These are phyloP conservation scores for Azorinus chamasolen DNA, from an alignment of 2,888 invertebrate genomes.

Conservation along the genomic window DNA sequence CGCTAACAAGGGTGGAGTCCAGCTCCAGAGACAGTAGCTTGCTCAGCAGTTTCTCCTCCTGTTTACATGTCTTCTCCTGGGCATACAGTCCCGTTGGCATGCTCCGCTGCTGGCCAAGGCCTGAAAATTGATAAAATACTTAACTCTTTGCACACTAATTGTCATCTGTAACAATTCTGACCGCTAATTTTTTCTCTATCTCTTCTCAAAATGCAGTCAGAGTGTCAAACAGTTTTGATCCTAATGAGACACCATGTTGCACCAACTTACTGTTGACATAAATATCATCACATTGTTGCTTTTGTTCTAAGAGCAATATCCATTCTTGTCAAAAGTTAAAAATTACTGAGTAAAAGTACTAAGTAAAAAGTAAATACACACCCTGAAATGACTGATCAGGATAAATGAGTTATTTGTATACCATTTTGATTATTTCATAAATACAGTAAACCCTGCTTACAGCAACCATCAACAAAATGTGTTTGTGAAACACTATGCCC, in stretches of 20 bases:
- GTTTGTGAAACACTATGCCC: too few species aligned
- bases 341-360: too few species aligned
- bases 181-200: neutral
- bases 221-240: too few species aligned
- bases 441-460: too few species aligned
- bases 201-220: neutral
- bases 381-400: too few species aligned
- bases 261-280: neutral
- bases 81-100: constrained; percentile 93
- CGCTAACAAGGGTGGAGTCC: constrained; percentile 91
- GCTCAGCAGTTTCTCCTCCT: constrained; percentile 92
- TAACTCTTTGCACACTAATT: neutral
- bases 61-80: constrained; percentile 91
- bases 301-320: too few species aligned
- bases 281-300: neutral
- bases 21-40: constrained; percentile 92
- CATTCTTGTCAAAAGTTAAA: too few species aligned
- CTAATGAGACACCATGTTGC: too few species aligned
- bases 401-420: too few species aligned
- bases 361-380: too few species aligned
- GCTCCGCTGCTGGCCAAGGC: constrained; percentile 92
- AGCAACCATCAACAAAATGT: too few species aligned
- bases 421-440: too few species aligned
- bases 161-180: neutral
- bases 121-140: constrained; percentile 66